Conservation (phyloP, 2,797 vertebrate species). For the Labroides dimidiatus region DNA sequence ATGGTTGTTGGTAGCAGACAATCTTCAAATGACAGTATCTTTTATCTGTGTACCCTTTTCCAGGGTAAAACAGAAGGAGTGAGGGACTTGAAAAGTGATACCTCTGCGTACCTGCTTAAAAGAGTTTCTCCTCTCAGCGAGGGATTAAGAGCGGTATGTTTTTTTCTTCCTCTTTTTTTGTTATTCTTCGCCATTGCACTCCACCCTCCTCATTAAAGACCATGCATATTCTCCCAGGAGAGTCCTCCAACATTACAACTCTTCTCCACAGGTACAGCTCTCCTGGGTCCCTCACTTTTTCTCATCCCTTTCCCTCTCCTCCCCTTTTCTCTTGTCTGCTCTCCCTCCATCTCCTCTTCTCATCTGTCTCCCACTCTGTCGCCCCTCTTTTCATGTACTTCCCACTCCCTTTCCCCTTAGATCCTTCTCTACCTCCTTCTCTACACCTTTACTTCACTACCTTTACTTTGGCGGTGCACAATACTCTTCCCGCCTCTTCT, state of each 20-base stretch:
- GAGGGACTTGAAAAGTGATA: conserved; percentile 80
- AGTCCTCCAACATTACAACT: conserved; percentile 77
- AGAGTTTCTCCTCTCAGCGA: conserved; percentile 72
- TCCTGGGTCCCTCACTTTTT: conserved; percentile 85
- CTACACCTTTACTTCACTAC: conserved; percentile 65
- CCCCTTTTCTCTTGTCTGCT: conserved; percentile 78
- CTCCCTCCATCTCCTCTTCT: conserved; percentile 85
- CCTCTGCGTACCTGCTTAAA: conserved; percentile 78
- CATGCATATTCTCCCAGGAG: conserved; percentile 81
- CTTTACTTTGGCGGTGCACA: conserved; percentile 26
- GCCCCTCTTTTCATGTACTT: conserved; percentile 74
- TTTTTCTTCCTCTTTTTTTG: conserved; percentile 50
- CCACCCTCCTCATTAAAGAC: conserved; percentile 84
- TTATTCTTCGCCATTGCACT: conserved; percentile 75
- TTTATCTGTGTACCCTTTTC: conserved; percentile 74
- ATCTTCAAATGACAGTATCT: conserved; percentile 78
- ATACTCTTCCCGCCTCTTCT: conserved; percentile 41
- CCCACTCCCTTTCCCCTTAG: conserved; percentile 67
- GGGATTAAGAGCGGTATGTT: conserved; percentile 77
- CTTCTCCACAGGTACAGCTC: conserved; percentile 88
- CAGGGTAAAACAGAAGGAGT: conserved; percentile 77
- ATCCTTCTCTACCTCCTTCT: conserved; percentile 64
- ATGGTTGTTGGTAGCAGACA: conserved; percentile 78
- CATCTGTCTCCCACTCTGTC: conserved; percentile 64
- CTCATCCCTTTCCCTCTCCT: conserved; percentile 67